Conservation (phyloP, 2,888 invertebrate genomes). For the Aspidiotus destructor region DNA sequence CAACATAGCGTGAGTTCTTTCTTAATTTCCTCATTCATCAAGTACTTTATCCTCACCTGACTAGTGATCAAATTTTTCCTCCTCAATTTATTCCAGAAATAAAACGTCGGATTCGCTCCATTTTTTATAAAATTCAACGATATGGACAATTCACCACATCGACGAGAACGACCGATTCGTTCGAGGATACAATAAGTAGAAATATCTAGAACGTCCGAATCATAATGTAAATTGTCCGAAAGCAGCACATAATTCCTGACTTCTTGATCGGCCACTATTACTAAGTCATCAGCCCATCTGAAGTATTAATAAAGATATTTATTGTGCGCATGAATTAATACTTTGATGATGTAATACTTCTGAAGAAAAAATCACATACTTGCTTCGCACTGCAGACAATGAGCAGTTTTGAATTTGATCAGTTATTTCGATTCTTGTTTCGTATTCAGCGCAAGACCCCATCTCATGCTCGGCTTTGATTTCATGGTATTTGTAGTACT, state of each 20-base stretch:
- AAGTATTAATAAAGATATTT: constrained; percentile 34
- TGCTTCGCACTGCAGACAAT: constrained; percentile 45
- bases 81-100: constrained; percentile 26
- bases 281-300: constrained; percentile 54
- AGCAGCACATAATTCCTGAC: constrained; percentile 51
- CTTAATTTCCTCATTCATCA: neutral
- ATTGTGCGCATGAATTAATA: neutral
- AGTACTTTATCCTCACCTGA: constrained; percentile 9
- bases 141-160: constrained; percentile 58
- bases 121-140: constrained; percentile 51
- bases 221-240: constrained; percentile 41
- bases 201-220: constrained; percentile 43
- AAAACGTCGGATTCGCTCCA: constrained; percentile 22
- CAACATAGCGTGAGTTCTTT: neutral
- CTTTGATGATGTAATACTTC: neutral
- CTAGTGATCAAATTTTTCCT: constrained; percentile 10
- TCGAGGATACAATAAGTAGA: constrained; percentile 61
- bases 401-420: constrained; percentile 43
- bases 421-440: constrained; percentile 49
- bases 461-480: constrained; percentile 48
- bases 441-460: constrained; percentile 59
- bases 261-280: constrained; percentile 60
- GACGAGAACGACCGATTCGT: constrained; percentile 59
- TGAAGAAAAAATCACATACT: constrained; percentile 41
- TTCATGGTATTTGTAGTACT: constrained; percentile 53